A percentile compares a stretch with the other conserved stretches of the same genome.
Evolutionary conservation across 1,140 invertebrate species (phyloP).

Genomic region (Brachionus paranguensis): DNA sequence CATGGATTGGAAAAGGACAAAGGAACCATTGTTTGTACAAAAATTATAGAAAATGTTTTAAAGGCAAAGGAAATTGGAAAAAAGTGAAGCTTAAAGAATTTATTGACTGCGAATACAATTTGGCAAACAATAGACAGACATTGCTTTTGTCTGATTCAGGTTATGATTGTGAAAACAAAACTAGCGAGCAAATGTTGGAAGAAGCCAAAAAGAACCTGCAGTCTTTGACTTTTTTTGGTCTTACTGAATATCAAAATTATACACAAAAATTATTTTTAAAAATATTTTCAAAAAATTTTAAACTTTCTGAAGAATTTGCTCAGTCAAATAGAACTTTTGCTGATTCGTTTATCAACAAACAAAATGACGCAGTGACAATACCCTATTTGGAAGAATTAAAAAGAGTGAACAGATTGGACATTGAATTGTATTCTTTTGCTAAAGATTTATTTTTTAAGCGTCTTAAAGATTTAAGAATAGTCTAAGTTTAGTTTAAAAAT

Average conservation of each 20-base stretch:
- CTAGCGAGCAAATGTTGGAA: slow-evolving; percentile 53
- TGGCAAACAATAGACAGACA: slow-evolving; percentile 65
- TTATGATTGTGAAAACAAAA: slow-evolving; percentile 69
- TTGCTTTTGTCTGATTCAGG: neutral
- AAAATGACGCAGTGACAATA: slow-evolving; percentile 73
- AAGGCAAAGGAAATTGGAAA: neutral
- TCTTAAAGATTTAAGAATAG: slow-evolving; percentile 62
- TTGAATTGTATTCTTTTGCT: slow-evolving; percentile 65
- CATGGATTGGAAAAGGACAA: neutral
- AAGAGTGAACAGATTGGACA: no score
- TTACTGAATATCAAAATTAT: slow-evolving; percentile 88
- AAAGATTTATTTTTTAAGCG: slow-evolving; percentile 77
- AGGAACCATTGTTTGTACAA: neutral
- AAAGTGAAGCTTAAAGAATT: slow-evolving; percentile 68
- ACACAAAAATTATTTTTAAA: slow-evolving; percentile 39
- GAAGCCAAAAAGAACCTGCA: slow-evolving; percentile 90
- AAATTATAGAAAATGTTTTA: neutral
- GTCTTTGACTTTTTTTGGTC: slow-evolving; percentile 90
- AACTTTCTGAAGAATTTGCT: neutral
- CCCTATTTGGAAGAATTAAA: slow-evolving; percentile 77
- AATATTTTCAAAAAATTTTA: neutral
- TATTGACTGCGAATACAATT: slow-evolving; percentile 78
- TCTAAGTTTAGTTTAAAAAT: neutral
- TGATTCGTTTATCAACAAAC: neutral
- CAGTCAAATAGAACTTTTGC: neutral